phyloP scores from a whole-genome alignment of 2,888 invertebrate genomes.

The Orchesellides sinensis region DNA sequence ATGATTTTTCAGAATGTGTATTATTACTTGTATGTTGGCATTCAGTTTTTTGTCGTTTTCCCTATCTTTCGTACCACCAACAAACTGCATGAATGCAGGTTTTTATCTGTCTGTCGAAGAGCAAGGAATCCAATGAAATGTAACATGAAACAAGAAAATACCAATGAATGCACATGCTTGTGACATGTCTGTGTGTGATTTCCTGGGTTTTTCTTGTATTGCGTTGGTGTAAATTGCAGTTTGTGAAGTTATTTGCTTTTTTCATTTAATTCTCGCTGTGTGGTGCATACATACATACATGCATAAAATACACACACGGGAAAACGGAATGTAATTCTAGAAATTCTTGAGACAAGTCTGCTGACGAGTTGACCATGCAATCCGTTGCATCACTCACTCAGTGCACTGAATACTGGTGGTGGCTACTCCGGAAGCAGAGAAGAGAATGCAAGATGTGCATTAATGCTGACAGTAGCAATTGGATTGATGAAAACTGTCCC shows the following conservation, averaged over 20 bases:
- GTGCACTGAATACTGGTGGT: neutral
- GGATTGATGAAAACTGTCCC: constrained; percentile 53
- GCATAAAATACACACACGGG: neutral
- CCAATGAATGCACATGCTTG: constrained; percentile 44
- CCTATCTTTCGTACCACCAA: constrained; percentile 33
- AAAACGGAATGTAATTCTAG: neutral
- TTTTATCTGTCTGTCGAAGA: constrained; percentile 19
- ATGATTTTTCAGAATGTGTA: constrained; percentile 5
- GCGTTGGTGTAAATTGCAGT: constrained; percentile 59
- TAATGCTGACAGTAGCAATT: constrained; percentile 52
- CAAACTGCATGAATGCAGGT: constrained; percentile 57
- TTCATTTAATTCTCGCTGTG: constrained; percentile 20
- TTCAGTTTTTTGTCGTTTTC: constrained; percentile 42
- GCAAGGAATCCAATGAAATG: constrained; percentile 38
- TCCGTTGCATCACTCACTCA: constrained; percentile 6
- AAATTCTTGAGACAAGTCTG: neutral
- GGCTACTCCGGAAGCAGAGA: constrained; percentile 3
- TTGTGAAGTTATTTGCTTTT: constrained; percentile 60
- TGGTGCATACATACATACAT: constrained; percentile 16
- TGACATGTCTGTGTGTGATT: constrained; percentile 48
- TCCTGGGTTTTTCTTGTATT: constrained; percentile 29
- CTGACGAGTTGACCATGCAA: constrained; percentile 10
- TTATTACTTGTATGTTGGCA: neutral
- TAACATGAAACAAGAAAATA: constrained; percentile 46
- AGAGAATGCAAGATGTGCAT: constrained; percentile 45